Conservation (phyloP, 1,140 invertebrate species). For the Propsilocerus akamusi region DNA sequence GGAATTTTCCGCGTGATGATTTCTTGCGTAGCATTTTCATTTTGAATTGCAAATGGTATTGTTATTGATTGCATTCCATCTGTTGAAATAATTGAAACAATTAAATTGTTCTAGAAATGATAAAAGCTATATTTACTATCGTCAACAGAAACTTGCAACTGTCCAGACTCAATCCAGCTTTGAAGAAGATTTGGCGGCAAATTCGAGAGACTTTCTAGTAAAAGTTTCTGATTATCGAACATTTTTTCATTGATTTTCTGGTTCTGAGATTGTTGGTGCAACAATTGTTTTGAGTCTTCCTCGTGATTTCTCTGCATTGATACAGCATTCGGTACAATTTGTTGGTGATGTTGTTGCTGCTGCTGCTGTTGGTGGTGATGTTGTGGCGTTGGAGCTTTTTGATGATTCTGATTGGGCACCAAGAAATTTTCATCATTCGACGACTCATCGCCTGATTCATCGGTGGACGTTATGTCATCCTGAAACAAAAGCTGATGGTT, state of each 20-base stretch:
- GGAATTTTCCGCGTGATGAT: neutral
- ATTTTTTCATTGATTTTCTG: neutral
- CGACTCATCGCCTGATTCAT: neutral
- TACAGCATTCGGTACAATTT: neutral
- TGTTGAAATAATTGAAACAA: neutral
- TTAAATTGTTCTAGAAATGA: neutral
- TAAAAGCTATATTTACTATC: neutral
- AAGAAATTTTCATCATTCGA: neutral
- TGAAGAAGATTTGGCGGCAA: neutral
- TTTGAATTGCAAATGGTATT: neutral
- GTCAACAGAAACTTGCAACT: neutral
- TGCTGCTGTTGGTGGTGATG: neutral
- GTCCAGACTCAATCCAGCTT: neutral
- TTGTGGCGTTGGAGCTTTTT: no score
- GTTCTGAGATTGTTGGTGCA: neutral
- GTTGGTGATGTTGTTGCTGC: neutral
- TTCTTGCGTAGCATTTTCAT: neutral
- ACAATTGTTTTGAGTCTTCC: neutral
- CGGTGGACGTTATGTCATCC: neutral
- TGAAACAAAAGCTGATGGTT: conserved; percentile 1
- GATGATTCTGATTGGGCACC: neutral
- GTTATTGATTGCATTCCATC: conserved; percentile 2
- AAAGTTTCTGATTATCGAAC: neutral
- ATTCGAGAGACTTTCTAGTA: neutral
- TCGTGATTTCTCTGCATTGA: neutral